Conservation (phyloP, 1,140 invertebrate species). For the Drosophila navojoa region DNA sequence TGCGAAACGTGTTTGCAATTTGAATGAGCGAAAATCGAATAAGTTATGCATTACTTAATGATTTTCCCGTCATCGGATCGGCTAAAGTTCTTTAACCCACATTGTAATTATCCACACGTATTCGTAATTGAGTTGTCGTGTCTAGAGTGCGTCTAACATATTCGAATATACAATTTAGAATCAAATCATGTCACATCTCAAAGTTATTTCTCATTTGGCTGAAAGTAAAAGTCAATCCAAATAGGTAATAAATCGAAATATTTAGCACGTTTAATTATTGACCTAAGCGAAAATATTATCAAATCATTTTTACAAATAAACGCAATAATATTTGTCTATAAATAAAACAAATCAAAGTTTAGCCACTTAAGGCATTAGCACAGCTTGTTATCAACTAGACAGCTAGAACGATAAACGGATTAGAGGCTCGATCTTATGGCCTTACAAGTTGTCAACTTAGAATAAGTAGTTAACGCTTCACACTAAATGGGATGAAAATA, state of each 20-base stretch:
- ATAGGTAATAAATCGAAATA: not conserved
- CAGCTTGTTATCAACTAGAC: too few relatives aligned
- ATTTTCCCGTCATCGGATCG: conserved; percentile 6
- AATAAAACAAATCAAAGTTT: too few relatives aligned
- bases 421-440: too few relatives aligned
- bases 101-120: conserved; percentile 49
- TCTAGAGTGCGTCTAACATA: conserved; percentile 4
- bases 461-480: too few relatives aligned
- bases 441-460: too few relatives aligned
- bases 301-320: conserved; percentile 10
- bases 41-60: not conserved
- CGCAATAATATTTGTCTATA: conserved; percentile 11
- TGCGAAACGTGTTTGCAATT: conserved; percentile 11
- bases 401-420: too few relatives aligned
- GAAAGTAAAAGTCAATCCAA: conserved; percentile 35
- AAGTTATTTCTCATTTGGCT: not conserved
- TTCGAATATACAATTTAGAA: not conserved
- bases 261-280: conserved; percentile 5
- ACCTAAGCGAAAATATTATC: conserved; percentile 6
- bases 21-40: not conserved
- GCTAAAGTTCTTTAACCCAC: conserved; percentile 9
- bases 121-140: conserved; percentile 30
- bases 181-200: conserved; percentile 21
- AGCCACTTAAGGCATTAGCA: too few relatives aligned
- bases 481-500: too few relatives aligned